Percentiles rank a stretch among this genome's conserved stretches.
phyloP scores from a whole-genome alignment of 2,113 vertebrate species.

The Lamprologus lemairii region DNA sequence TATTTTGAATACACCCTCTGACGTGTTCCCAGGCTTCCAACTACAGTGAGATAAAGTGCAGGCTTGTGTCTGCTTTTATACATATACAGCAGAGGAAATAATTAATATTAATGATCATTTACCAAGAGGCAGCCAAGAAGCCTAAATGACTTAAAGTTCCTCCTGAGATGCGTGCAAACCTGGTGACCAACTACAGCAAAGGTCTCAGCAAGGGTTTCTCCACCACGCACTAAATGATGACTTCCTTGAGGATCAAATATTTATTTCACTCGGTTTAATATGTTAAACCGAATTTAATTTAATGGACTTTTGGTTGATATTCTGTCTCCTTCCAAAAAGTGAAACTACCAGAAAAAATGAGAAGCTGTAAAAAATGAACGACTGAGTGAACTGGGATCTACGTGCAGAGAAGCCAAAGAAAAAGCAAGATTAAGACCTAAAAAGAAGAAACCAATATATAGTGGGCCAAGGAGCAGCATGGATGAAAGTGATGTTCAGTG shows the following conservation, averaged over 20 bases:
- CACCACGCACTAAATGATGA: not conserved
- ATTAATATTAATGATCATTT: not conserved
- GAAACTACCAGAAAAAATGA: not conserved
- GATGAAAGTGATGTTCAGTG: not conserved
- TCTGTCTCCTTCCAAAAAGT: not conserved
- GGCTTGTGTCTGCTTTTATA: not conserved
- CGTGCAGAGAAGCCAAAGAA: not conserved
- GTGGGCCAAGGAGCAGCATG: not conserved
- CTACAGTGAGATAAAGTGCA: not conserved
- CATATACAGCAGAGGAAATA: not conserved
- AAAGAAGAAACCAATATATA: not conserved
- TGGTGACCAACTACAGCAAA: not conserved
- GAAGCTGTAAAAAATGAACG: not conserved
- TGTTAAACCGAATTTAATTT: not conserved
- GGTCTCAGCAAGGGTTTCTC: not conserved
- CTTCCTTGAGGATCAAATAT: not conserved
- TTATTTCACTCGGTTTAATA: not conserved
- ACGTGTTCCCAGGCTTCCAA: not conserved
- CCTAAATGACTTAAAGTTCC: not conserved
- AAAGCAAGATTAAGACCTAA: not conserved
- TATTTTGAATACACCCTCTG: not conserved
- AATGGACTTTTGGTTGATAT: not conserved
- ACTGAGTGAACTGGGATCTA: not conserved
- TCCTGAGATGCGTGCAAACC: rapidly evolving
- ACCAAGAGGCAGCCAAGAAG: not conserved